Conservation (phyloP, 2,113 vertebrate genomes). For the Triplophysa siluroides region DNA sequence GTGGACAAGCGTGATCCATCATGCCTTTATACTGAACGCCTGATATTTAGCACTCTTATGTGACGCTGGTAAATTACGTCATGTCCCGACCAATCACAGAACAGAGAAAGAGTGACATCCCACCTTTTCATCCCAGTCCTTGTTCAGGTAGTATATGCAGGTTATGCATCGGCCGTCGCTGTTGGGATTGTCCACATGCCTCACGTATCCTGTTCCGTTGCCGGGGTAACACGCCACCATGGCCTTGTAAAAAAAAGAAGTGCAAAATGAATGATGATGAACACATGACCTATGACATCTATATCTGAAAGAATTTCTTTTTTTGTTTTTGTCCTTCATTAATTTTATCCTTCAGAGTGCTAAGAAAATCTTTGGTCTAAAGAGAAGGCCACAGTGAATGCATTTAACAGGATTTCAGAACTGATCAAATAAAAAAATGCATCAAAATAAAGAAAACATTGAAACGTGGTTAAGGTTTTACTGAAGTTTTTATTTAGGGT, state of each 20-base stretch:
- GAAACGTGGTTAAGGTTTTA: too few species aligned
- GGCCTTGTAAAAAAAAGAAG: constrained; percentile 70
- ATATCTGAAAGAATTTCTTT: too few species aligned
- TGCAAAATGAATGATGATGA: background rate
- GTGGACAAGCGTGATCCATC: too few species aligned
- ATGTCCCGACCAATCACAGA: background rate
- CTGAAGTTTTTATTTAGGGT: too few species aligned
- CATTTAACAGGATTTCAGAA: too few species aligned
- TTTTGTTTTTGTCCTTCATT: too few species aligned
- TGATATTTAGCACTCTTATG: background rate
- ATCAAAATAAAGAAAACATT: too few species aligned
- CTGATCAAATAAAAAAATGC: too few species aligned
- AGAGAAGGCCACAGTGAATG: too few species aligned
- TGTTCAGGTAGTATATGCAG: constrained; percentile 94
- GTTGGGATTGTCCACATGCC: constrained; percentile 91
- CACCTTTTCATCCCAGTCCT: constrained; percentile 89
- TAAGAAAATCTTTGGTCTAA: too few species aligned
- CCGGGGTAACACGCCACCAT: constrained; percentile 95
- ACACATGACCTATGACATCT: background rate
- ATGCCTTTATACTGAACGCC: too few species aligned
- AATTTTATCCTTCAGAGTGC: too few species aligned
- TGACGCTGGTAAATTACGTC: background rate
- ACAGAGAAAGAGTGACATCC: background rate
- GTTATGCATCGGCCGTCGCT: constrained; percentile 90
- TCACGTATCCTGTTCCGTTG: constrained; percentile 85